Evolutionary conservation across 1,140 invertebrate genomes (phyloP).

Genomic region (Trypoxylus dichotomus): DNA sequence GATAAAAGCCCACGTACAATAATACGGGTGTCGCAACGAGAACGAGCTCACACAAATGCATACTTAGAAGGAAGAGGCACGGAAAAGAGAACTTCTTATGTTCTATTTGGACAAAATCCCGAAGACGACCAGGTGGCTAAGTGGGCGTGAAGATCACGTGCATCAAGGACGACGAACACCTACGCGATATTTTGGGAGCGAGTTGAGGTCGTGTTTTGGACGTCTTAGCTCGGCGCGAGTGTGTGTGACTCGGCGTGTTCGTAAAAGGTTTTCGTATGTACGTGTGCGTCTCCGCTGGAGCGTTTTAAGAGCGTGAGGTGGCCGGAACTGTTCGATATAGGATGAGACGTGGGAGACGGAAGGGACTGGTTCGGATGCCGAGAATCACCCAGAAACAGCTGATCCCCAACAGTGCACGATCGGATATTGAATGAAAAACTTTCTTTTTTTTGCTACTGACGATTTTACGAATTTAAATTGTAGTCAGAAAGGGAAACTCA

Average conservation of each 20-base stretch:
- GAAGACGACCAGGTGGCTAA: neutral
- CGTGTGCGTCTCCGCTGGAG: no score
- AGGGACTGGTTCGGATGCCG: no score
- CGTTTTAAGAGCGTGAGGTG: no score
- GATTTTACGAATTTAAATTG: no score
- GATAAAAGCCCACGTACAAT: neutral
- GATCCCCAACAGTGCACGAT: no score
- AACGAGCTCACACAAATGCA: neutral
- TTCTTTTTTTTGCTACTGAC: no score
- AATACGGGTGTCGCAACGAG: neutral
- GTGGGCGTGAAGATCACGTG: neutral
- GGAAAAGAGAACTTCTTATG: neutral
- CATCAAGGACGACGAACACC: neutral
- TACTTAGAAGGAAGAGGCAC: neutral
- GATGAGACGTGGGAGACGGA: no score
- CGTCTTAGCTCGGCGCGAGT: neutral
- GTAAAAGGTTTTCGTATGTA: no score
- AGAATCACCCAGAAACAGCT: no score
- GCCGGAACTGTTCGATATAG: no score
- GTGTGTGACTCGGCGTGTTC: neutral
- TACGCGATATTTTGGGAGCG: neutral
- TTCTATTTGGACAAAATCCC: slow-evolving; percentile 5
- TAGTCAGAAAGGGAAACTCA: no score
- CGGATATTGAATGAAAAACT: no score
- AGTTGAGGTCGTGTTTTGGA: neutral